phyloP scores from a whole-genome alignment of 1,140 invertebrate species.

The Drosophila pachea region DNA sequence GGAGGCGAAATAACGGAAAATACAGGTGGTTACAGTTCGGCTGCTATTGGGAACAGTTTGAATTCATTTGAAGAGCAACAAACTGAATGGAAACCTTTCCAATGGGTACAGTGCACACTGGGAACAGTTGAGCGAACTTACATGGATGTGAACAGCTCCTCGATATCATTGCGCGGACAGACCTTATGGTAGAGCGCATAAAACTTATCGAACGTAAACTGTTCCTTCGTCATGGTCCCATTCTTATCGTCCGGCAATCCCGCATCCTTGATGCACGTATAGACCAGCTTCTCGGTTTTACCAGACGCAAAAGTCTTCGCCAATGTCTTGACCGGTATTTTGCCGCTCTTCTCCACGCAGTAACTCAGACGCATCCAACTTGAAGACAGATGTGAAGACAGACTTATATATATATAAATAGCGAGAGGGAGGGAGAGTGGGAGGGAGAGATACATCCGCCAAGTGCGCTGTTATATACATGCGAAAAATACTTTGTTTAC shows the following conservation, averaged over 20 bases:
- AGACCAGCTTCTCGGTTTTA: constrained; percentile 98
- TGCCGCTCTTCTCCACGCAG: constrained; percentile 93
- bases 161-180: constrained; percentile 99
- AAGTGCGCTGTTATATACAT: constrained; percentile 1
- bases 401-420: background rate
- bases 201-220: constrained; percentile 99
- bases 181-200: constrained; percentile 99
- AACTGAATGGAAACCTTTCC: background rate
- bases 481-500: background rate
- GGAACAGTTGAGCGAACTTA: constrained; percentile 81
- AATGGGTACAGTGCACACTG: background rate
- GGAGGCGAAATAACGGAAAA: constrained; percentile 1
- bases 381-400: constrained; percentile 3
- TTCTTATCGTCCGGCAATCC: constrained; percentile 97
- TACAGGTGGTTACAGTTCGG: background rate
- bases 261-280: constrained; percentile 96
- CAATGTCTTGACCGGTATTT: constrained; percentile 98
- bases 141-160: constrained; percentile 98
- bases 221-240: constrained; percentile 95
- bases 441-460: no score
- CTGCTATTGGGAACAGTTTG: no score
- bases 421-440: no score
- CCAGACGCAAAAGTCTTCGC: constrained; percentile 98
- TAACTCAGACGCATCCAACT: constrained; percentile 98
- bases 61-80: no score